Evolutionary conservation across 2,888 invertebrate species (phyloP).

Genomic region (Eremobia ochroleuca): DNA sequence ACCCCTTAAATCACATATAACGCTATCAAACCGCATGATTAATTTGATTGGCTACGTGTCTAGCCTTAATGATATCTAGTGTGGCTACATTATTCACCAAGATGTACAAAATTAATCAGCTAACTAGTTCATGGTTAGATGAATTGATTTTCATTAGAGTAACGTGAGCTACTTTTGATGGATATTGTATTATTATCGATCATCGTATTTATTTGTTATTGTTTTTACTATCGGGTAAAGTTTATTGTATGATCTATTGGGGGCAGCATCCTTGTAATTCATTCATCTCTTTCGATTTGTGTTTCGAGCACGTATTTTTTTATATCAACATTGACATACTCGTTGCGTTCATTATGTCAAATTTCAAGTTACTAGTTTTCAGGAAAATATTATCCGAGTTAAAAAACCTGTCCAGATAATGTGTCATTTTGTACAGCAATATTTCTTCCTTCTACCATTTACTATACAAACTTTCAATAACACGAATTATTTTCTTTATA

Average conservation of each 20-base stretch:
- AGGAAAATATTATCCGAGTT: background rate
- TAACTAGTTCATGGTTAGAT: conserved; percentile 54
- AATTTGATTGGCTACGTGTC: conserved; percentile 80
- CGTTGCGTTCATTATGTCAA: too few relatives aligned
- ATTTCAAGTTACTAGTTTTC: background rate
- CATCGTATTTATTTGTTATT: background rate
- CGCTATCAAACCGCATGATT: conserved; percentile 83
- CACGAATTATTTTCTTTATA: background rate
- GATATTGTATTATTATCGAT: too few relatives aligned
- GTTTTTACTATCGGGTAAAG: background rate
- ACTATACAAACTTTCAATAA: background rate
- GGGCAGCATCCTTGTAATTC: too few relatives aligned
- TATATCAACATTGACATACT: background rate
- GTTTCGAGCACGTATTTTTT: background rate
- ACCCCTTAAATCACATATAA: conserved; percentile 82
- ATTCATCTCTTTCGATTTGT: background rate
- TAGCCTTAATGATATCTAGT: conserved; percentile 72
- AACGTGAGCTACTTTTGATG: conserved; percentile 21
- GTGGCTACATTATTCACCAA: conserved; percentile 65
- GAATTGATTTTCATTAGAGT: conserved; percentile 53
- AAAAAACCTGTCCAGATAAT: background rate
- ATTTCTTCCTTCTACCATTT: background rate
- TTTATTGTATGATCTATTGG: background rate
- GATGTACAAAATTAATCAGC: conserved; percentile 67
- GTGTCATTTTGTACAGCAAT: background rate